Evolutionary conservation across 37 sponge, comb jelly and placozoan genomes (phyloP), one percentile per base, ranked within the genome.

Genomic region (Bolinopsis microptera): DNA sequence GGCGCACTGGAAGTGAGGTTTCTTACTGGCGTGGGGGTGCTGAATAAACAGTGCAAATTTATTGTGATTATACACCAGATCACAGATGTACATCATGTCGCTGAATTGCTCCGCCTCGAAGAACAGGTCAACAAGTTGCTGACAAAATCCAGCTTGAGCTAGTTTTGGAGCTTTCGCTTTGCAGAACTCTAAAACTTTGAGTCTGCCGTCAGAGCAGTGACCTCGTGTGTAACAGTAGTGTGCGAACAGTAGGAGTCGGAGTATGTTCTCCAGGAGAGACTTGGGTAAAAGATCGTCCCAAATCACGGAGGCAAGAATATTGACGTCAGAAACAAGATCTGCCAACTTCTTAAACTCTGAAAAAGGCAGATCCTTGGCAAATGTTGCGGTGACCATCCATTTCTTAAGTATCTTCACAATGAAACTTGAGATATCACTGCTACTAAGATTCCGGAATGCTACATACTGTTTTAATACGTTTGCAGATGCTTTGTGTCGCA

Each of bases 1-100:
- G 26, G 90, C 90, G 0, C 25, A 39, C 26, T 86, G 90, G 48
- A 41, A 86, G 48, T 86, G 90, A 27, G 90, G 90, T 30, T 86
- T 86, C 36, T 86, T 86, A 24, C 38, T 5, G 30, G 90, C 90
- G 36, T 86, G 22, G 5, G 90, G 90, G n/a, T 86, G 90, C 35
- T 39, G 27, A 1, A 34, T 22, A 27, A 86, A 86, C 61, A 86
- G 31, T 9, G 26, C 25, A 48, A 86, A 86, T 38, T 86, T 28
- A 23, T 86, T 41, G 61, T 41, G 61, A 23, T 34, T 39, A 48
- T 86, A 86, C 90, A 86, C 61, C 28, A 86, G 25, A 26, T 86
- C 90, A 40, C 90, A 86, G 27, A 86, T 86, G 26, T 86, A 26
- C 40, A 86, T 38, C 90, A 86, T 86, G 27, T 41, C 90, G 36